Percentiles rank a stretch among this genome's conserved stretches.
Evolutionary conservation across 2,113 vertebrate genomes (phyloP).

Genomic region (Lipophrys pholis): DNA sequence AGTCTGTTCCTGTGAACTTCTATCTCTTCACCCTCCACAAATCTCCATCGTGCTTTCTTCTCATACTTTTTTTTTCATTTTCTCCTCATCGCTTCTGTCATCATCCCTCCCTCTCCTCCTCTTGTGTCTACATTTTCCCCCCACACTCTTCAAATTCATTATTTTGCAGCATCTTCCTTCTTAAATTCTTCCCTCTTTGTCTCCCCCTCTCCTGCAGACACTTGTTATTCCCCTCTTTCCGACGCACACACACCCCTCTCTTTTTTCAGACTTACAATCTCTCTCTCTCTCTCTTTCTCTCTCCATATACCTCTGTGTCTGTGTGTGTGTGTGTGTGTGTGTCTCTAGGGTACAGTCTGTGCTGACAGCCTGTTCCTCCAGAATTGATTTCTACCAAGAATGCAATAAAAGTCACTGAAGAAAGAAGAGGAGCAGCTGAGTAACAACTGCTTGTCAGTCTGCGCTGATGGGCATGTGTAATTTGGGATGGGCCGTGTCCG

Average conservation of each 20-base stretch:
- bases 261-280: slow-evolving; percentile 29
- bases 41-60: slow-evolving; percentile 25
- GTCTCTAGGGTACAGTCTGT: slow-evolving; percentile 68
- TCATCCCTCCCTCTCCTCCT: background rate
- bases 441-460: slow-evolving; percentile 70
- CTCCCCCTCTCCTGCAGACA: slow-evolving; percentile 15
- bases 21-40: slow-evolving; percentile 52
- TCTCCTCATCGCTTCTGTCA: background rate
- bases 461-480: slow-evolving; percentile 7
- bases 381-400: slow-evolving; percentile 73
- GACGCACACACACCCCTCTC: slow-evolving; percentile 28
- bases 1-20: slow-evolving; percentile 69
- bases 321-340: background rate
- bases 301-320: background rate
- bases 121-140: slow-evolving; percentile 19
- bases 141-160: slow-evolving; percentile 22
- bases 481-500: background rate
- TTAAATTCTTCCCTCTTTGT: background rate
- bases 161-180: slow-evolving; percentile 24
- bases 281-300: slow-evolving; percentile 14
- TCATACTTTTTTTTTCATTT: background rate
- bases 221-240: slow-evolving; percentile 41
- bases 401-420: slow-evolving; percentile 71
- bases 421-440: slow-evolving; percentile 51
- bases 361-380: slow-evolving; percentile 65